These are phyloP conservation scores for Uloborus plumipes DNA, from an alignment of 2,888 invertebrate species.

Conservation along the genomic window DNA sequence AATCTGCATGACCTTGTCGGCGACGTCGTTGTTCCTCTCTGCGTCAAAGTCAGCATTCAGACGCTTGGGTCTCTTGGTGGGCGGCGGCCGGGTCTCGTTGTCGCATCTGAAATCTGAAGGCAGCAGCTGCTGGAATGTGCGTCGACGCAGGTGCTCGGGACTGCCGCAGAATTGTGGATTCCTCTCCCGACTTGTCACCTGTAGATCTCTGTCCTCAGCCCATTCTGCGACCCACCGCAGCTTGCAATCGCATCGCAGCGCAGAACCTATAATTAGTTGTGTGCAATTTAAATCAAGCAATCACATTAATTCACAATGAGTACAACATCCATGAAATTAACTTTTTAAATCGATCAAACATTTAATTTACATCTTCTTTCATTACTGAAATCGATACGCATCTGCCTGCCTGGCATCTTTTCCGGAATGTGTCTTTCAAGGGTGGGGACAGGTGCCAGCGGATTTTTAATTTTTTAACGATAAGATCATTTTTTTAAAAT, in stretches of 20 bases:
- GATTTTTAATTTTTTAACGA: no score
- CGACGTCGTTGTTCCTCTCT: constrained; percentile 9
- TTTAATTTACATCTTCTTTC: no score
- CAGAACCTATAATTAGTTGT: constrained; percentile 72
- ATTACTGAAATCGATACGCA: no score
- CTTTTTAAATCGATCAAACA: no score
- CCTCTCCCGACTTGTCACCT: constrained; percentile 91
- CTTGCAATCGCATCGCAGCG: constrained; percentile 89
- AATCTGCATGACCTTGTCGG: constrained; percentile 13
- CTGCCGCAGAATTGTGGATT: constrained; percentile 93
- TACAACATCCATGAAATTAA: no score
- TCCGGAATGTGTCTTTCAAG: no score
- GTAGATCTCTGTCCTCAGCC: constrained; percentile 88
- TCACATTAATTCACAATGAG: no score
- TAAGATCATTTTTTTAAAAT: no score
- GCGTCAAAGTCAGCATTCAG: constrained; percentile 16
- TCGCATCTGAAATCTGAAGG: constrained; percentile 75
- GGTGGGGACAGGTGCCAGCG: no score
- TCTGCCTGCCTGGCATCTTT: no score
- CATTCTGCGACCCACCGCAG: constrained; percentile 91
- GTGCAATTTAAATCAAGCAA: no score
- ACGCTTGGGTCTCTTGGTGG: constrained; percentile 45
- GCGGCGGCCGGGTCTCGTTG: constrained; percentile 11
- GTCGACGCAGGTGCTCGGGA: constrained; percentile 83
- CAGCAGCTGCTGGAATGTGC: constrained; percentile 88